Evolutionary conservation across 2,888 invertebrate species (phyloP), one percentile per base, ranked within the genome.

Genomic region (Dioctria linearis): DNA sequence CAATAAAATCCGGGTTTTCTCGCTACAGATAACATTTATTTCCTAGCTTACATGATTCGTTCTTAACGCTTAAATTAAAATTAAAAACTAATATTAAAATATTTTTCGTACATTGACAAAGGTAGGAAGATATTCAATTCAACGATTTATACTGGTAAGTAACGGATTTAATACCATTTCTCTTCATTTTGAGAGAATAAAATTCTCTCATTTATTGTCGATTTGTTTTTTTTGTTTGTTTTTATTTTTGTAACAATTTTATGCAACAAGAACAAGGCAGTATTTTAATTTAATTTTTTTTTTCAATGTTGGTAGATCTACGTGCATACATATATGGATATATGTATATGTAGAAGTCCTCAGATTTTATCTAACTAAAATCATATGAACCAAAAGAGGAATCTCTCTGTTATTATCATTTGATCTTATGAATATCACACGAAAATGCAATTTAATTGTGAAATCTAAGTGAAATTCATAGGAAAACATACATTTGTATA

Each of bases 11-110:
- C 25, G 25, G 25, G 25, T 0, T 25, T 39, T 46, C 9, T 69
- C 4, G 51, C 69, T 69, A 69, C 54, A 51, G 11, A 69, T 69
- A 69, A 69, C 69, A 69, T 69, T 69, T 69, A 69, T 69, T 69
- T 11, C 37, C 51, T 69, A 69, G 51, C 51, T 54, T 54, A 54
- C 25, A 25, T 25, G 1, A 54, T 11, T 54, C 54, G 6, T 8
- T 54, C 11, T 54, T 49, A 25, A 69, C 11, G 25, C 49, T 69
- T 39, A 37, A 69, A 69, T 39, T 39, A 11, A 49, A 51, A n/a
- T 66, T 43, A 61, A 46, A 25, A 9, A 69, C 67, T 69, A 69
- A 46, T 69, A 25, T 54, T n/a, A 11, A 69, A 49, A 11, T 25
- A 3, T 49, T 25, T 49, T 69, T 46, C 51, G 4, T 69, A 46